Base-by-base conservation (phyloP, 2,113 vertebrate species). In the Malaclemys terrapin region DNA sequence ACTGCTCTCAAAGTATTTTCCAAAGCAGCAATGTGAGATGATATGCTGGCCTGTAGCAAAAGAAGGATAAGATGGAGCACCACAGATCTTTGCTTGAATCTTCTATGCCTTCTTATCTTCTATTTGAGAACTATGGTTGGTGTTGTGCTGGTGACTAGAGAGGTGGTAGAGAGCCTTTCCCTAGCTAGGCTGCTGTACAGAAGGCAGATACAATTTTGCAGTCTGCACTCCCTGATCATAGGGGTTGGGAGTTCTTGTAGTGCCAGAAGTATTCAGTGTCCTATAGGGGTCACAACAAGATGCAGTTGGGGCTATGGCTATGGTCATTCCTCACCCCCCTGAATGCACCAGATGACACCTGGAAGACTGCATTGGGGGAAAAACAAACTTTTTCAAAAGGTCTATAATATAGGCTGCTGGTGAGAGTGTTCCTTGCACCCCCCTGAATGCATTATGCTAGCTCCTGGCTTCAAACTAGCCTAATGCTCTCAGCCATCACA, bases 201-300 rank as follows among this genome's bases (percentile, higher is more conserved):
- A 50, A 69, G 5, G 38, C 90, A 82, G 6, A 2, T 13, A 2
- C 0, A 16, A 56, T 85, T 91, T 47, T n/a, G 62, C 79, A 80
- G 29, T 38, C 17, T 45, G 75, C 42, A 72, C 75, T 45, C 22
- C 24, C 42, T 13, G 75, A 27, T 47, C 81, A 5, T 9, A 1
- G 1, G 12, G 22, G 19, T 29, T 31, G 53, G 1, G 50, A 50
- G 10, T 17, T 24, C 35, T 45, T 47, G 31, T 0, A 4, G 2
- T 7, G 8, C 9, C 56, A 88, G 54, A 16, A 80, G 2, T 7
- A 10, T 35, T 76, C 42, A 42, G n/a, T 89, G 49, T n/a, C 29
- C 25, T 47, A 47, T 24, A 42, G 42, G 35, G 38, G 5, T n/a
- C 29, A 35, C 49, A 47, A 25, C 6, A 35, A 5, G 0, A 0